Conservation (phyloP, 2,888 invertebrate genomes). For the Agrochola circellaris region DNA sequence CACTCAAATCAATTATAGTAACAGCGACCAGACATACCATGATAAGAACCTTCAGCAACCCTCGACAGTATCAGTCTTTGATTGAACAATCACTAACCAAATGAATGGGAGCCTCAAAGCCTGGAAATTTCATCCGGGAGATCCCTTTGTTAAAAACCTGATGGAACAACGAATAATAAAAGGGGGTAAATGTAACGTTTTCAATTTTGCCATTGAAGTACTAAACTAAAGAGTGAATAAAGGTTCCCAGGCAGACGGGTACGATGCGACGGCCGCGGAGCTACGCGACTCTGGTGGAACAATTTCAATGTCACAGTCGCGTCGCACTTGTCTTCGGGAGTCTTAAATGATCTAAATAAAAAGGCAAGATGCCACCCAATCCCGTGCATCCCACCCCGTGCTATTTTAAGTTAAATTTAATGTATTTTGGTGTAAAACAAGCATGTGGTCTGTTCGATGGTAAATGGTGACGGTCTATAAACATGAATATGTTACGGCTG, state of each 20-base stretch:
- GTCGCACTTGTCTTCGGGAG: no score
- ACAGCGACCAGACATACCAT: background rate
- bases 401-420: background rate
- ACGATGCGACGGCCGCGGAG: no score
- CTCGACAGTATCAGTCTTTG: slow-evolving; percentile 42
- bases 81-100: slow-evolving; percentile 44
- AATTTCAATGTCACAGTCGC: no score
- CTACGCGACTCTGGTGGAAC: no score
- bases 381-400: no score
- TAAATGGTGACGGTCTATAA: background rate
- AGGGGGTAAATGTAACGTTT: slow-evolving; percentile 26
- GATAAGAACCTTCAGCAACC: slow-evolving; percentile 31
- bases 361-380: background rate
- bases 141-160: slow-evolving; percentile 36
- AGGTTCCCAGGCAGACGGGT: no score
- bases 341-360: background rate
- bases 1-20: slow-evolving; percentile 26
- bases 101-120: slow-evolving; percentile 22
- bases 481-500: no score
- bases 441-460: background rate
- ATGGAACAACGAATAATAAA: slow-evolving; percentile 36
- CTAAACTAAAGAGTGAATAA: background rate
- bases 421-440: background rate
- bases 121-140: slow-evolving; percentile 31
- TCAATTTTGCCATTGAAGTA: slow-evolving; percentile 26